phyloP scores from a whole-genome alignment of 2,888 invertebrate species.

The Sesia apiformis region DNA sequence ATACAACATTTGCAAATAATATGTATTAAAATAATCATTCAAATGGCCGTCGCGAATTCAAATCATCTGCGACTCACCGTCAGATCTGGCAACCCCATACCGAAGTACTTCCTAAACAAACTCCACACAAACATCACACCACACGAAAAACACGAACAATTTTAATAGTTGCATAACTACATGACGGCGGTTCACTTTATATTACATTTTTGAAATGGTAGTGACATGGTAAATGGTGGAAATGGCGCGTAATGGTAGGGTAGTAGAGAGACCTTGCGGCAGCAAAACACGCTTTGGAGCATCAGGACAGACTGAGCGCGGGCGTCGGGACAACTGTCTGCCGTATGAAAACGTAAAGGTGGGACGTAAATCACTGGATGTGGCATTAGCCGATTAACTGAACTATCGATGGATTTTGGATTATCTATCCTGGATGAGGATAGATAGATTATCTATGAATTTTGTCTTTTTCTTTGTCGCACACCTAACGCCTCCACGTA shows the following conservation, averaged over 20 bases:
- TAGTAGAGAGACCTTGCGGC: conserved; percentile 55
- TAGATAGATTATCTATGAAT: too few relatives aligned
- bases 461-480: too few relatives aligned
- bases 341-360: not conserved
- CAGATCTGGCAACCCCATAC: conserved; percentile 64
- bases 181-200: conserved; percentile 10
- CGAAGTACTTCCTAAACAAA: conserved; percentile 44
- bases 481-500: too few relatives aligned
- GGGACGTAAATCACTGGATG: not conserved
- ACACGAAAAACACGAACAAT: conserved; percentile 51
- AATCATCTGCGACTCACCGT: conserved; percentile 43
- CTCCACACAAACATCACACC: conserved; percentile 63
- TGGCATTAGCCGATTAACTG: not conserved
- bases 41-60: too few relatives aligned
- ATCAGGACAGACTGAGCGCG: conserved; percentile 49
- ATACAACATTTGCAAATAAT: too few relatives aligned
- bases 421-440: too few relatives aligned
- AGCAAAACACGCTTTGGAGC: conserved; percentile 66
- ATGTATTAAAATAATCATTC: too few relatives aligned
- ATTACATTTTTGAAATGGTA: not conserved
- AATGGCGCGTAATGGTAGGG: conserved; percentile 5
- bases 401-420: too few relatives aligned
- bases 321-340: not conserved
- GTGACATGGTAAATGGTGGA: conserved; percentile 15
- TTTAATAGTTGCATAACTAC: conserved; percentile 9